phyloP scores from a whole-genome alignment of 2,113 vertebrate genomes.

The Amblyornis subalaris region DNA sequence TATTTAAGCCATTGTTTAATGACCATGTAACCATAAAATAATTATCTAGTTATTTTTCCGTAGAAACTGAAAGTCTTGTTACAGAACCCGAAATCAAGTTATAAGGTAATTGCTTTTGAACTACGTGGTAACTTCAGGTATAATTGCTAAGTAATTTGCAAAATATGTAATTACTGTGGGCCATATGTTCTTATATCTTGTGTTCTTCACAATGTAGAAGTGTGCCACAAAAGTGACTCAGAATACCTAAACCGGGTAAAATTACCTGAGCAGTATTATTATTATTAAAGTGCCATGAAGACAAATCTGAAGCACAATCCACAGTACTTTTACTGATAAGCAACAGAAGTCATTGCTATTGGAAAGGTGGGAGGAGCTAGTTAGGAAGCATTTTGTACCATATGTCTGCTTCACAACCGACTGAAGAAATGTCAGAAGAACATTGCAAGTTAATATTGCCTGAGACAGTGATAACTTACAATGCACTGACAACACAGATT shows the following conservation, averaged over 20 bases:
- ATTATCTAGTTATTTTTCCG: slow-evolving; percentile 27
- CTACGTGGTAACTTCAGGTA: slow-evolving; percentile 32
- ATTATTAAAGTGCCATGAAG: not conserved
- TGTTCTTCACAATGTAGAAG: not conserved
- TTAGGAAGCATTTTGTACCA: slow-evolving; percentile 5
- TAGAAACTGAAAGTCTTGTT: slow-evolving; percentile 10
- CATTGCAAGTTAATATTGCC: slow-evolving; percentile 56
- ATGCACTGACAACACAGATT: slow-evolving; percentile 51
- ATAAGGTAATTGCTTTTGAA: slow-evolving; percentile 48
- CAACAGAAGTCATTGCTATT: not conserved
- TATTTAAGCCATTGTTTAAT: slow-evolving; percentile 17
- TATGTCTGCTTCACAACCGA: slow-evolving; percentile 42
- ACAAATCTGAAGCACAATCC: not conserved
- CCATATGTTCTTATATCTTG: slow-evolving; percentile 10
- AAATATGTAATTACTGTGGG: slow-evolving; percentile 39
- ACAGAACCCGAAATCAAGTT: not conserved
- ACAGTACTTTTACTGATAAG: not conserved
- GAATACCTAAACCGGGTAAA: not conserved
- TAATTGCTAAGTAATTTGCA: slow-evolving; percentile 49
- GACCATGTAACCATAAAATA: slow-evolving; percentile 22
- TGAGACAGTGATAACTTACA: slow-evolving; percentile 64
- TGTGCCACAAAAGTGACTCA: not conserved
- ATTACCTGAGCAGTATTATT: not conserved
- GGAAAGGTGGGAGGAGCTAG: slow-evolving; percentile 25
- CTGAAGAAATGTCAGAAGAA: slow-evolving; percentile 52